phyloP scores from a whole-genome alignment of 2,113 vertebrate species.

The Naja naja region DNA sequence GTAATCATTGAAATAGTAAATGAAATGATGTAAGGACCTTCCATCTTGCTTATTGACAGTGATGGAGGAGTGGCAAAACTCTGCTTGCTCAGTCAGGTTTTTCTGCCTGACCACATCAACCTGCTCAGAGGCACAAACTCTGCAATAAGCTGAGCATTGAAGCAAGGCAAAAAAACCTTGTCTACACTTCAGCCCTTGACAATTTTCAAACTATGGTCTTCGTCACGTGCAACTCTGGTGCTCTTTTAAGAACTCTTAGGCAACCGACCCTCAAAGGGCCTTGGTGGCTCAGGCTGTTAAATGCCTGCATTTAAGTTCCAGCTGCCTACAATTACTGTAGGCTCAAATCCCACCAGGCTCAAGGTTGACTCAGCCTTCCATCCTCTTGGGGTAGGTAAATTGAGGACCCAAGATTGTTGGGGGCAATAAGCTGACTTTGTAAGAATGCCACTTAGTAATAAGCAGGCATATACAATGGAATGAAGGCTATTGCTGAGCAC shows the following conservation, averaged over 20 bases:
- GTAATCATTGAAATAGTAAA: slow-evolving; percentile 98
- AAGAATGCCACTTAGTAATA: too few species aligned
- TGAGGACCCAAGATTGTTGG: too few species aligned
- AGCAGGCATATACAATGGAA: too few species aligned
- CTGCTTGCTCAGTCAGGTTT: slow-evolving; percentile 69
- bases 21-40: slow-evolving; percentile 85
- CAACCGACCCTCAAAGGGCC: neutral
- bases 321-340: too few species aligned
- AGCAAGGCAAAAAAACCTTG: slow-evolving; percentile 45
- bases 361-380: too few species aligned
- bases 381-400: too few species aligned
- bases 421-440: too few species aligned
- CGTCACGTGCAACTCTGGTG: neutral
- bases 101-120: slow-evolving; percentile 69
- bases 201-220: neutral
- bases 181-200: neutral
- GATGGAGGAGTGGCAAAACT: slow-evolving; percentile 81
- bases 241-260: neutral
- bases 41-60: slow-evolving; percentile 91
- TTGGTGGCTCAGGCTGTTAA: too few species aligned
- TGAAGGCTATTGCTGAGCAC: too few species aligned
- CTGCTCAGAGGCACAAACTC: slow-evolving; percentile 58
- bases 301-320: too few species aligned
- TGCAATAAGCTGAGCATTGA: slow-evolving; percentile 46
- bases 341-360: too few species aligned